Evolutionary conservation across 1,140 invertebrate genomes (phyloP), one percentile per base, ranked within the genome.

Genomic region (Atta colombica): DNA sequence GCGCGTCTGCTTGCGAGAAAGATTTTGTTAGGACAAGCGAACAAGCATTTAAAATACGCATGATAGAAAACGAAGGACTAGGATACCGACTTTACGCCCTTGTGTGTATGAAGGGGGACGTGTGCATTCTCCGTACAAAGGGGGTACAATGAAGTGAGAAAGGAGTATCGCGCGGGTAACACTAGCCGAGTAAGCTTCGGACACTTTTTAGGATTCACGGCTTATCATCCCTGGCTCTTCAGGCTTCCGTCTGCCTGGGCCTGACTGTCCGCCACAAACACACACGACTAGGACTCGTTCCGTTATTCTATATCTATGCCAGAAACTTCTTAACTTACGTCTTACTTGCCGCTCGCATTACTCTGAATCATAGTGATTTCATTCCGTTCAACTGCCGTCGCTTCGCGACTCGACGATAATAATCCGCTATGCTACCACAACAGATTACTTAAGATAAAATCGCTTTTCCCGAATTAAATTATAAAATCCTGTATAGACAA

Each of bases 111-210:
- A 49, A 53, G 28, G 39, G 55, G 75, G 4, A 45, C 49, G 81
- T 12, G 49, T 39, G 77, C 75, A 77, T 86, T 35, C 61, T 90
- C 53, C 58, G 71, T 3, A 14, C 49, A 78, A 75, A 88, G 77
- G 49, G 86, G 82, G 49, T 16, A 60, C 35, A 87, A 74, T 31
- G 31, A 60, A 39, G 77, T 81, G 69, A 65, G 71, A n/a, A 77
- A 88, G 87, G 61, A 75, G n/a, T 39, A 21, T 80, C 25, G 39
- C 25, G 75, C 88, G 89, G 91, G 94, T 95, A 95, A 95, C 92
- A 93, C 90, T 95, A 95, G 94, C 92, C 93, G 93, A 93, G 92
- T 95, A 95, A 95, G 94, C 95, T 95, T 89, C 92, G 88, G 65
- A 89, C 92, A 94, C 92, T 95, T 95, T 89, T 85, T 31, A 92